Evolutionary conservation across 1,140 invertebrate genomes (phyloP).

Genomic region (Psix sp.): DNA sequence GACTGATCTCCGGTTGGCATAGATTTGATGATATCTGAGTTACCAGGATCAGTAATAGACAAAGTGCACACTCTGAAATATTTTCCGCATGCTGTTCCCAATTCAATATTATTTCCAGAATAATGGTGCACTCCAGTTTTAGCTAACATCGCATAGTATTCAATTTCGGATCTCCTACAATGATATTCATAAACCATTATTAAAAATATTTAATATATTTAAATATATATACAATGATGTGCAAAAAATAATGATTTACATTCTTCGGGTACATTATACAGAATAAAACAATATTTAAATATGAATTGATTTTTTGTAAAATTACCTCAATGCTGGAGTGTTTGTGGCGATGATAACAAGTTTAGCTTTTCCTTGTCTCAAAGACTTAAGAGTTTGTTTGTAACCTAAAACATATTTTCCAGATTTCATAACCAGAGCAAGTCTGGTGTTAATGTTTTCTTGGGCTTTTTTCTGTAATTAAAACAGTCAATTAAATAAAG

Average conservation of each 20-base stretch:
- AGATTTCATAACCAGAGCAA: slow-evolving; percentile 99
- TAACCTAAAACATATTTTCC: slow-evolving; percentile 99
- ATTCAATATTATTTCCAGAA: slow-evolving; percentile 98
- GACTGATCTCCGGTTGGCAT: slow-evolving; percentile 85
- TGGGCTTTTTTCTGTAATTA: slow-evolving; percentile 94
- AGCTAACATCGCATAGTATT: slow-evolving; percentile 99
- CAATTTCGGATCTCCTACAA: slow-evolving; percentile 97
- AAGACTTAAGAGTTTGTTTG: slow-evolving; percentile 97
- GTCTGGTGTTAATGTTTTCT: slow-evolving; percentile 98
- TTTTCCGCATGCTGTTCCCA: slow-evolving; percentile 99
- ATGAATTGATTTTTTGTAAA: too few species aligned
- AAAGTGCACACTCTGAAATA: slow-evolving; percentile 99
- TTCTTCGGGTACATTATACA: too few species aligned
- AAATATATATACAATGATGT: too few species aligned
- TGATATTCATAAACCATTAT: too few species aligned
- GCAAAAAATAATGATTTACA: too few species aligned
- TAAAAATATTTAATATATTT: too few species aligned
- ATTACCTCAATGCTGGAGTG: slow-evolving; percentile 97
- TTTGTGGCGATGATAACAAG: slow-evolving; percentile 99
- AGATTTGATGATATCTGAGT: slow-evolving; percentile 98
- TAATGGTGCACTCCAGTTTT: slow-evolving; percentile 99
- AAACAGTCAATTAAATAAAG: slow-evolving; percentile 7
- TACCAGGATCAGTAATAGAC: slow-evolving; percentile 99
- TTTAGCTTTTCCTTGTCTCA: slow-evolving; percentile 98
- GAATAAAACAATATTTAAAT: too few species aligned